Conservation (phyloP, 2,797 vertebrate species). For the Anas capensis region DNA sequence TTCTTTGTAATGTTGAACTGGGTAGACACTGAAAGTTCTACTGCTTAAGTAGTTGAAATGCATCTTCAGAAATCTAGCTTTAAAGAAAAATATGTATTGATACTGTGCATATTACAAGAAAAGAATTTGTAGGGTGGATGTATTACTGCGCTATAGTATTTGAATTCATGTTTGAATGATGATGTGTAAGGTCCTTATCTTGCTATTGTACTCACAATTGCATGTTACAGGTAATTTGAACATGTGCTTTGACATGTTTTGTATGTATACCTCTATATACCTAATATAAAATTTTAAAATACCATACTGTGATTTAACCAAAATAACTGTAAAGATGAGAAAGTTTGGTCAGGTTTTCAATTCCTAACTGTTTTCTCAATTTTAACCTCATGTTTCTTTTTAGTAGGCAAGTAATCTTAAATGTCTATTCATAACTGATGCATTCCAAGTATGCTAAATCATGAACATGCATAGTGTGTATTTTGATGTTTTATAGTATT, state of each 20-base stretch:
- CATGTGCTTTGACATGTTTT: background rate
- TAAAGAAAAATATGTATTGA: background rate
- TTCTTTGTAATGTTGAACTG: background rate
- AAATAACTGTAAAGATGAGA: background rate
- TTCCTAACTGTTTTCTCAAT: background rate
- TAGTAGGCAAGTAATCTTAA: background rate
- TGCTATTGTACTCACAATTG: background rate
- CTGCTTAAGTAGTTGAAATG: background rate
- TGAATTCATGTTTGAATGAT: background rate
- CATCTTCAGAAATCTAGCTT: background rate
- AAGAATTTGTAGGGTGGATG: background rate
- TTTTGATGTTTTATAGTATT: background rate
- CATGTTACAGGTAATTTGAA: background rate
- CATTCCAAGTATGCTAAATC: background rate
- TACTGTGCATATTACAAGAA: background rate
- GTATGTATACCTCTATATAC: background rate
- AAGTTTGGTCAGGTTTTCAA: background rate
- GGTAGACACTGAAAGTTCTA: background rate
- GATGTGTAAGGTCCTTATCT: background rate
- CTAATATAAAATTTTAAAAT: background rate
- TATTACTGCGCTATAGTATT: background rate
- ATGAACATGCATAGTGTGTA: background rate
- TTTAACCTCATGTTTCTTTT: background rate
- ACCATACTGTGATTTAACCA: background rate
- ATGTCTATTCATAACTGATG: background rate